phyloP scores from a whole-genome alignment of 1,140 invertebrate species.

The Cydia strobilella region DNA sequence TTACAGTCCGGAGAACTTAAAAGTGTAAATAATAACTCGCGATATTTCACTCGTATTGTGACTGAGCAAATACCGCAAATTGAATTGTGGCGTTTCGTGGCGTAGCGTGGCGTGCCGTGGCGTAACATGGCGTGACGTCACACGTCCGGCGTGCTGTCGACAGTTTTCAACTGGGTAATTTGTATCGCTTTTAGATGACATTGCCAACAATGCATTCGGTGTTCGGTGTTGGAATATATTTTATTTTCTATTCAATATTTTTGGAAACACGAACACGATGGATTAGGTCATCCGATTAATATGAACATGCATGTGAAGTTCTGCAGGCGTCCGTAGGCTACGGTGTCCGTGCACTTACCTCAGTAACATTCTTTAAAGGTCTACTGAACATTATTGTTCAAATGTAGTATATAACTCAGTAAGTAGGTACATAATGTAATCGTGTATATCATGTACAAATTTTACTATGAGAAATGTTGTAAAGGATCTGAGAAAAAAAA shows the following conservation, averaged over 20 bases:
- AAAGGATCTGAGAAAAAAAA: no score
- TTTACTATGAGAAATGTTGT: no score
- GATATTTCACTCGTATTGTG: constrained; percentile 11
- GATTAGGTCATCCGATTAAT: no score
- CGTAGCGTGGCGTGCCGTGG: constrained; percentile 8
- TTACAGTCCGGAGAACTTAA: not conserved
- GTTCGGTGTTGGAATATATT: not conserved
- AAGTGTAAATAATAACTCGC: constrained; percentile 22
- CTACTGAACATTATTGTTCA: no score
- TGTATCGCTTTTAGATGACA: not conserved
- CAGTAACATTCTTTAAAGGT: no score
- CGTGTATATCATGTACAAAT: no score
- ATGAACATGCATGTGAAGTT: no score
- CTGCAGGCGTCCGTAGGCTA: no score
- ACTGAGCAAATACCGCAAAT: constrained; percentile 9
- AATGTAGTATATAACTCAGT: no score
- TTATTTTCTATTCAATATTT: not conserved
- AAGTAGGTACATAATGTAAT: no score
- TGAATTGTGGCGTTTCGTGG: constrained; percentile 21
- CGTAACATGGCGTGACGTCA: constrained; percentile 23
- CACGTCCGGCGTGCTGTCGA: constrained; percentile 20
- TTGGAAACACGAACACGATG: not conserved
- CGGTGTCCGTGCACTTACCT: no score
- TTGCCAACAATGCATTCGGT: constrained; percentile 10
- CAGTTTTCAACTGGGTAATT: constrained; percentile 20